Evolutionary conservation across 1,140 invertebrate genomes (phyloP).

Genomic region (Plutomurus gul): DNA sequence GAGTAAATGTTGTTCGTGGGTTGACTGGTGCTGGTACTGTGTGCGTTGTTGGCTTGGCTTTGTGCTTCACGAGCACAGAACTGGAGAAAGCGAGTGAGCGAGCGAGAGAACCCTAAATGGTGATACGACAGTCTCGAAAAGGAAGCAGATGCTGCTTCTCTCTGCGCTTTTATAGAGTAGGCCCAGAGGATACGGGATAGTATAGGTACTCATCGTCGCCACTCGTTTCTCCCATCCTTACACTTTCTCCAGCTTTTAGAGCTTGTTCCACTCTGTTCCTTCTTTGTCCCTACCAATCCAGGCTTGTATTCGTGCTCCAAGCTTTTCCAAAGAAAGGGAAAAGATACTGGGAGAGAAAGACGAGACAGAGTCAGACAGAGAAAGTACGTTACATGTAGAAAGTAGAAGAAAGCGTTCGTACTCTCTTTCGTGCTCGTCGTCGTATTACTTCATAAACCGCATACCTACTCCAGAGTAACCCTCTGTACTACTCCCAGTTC

Average conservation of each 20-base stretch:
- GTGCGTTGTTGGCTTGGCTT: not conserved
- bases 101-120: not conserved
- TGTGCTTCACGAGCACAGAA: not conserved
- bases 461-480: no score
- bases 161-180: constrained; percentile 32
- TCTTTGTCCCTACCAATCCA: not conserved
- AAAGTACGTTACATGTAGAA: no score
- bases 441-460: no score
- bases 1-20: not conserved
- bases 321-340: no score
- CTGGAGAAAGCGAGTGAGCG: not conserved
- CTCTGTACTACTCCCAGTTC: no score
- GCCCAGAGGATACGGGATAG: constrained; percentile 30
- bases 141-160: constrained; percentile 40
- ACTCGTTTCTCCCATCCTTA: not conserved
- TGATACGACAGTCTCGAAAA: constrained; percentile 34
- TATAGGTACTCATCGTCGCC: not conserved
- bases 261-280: no score
- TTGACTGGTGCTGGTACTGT: not conserved
- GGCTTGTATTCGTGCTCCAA: no score
- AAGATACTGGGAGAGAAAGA: no score
- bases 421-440: no score
- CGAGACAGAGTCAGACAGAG: no score
- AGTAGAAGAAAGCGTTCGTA: no score
- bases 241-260: not conserved